A percentile compares a stretch with the other conserved stretches of the same genome.
Evolutionary conservation across 1,140 invertebrate species (phyloP).

Genomic region (Saccostrea echinata): DNA sequence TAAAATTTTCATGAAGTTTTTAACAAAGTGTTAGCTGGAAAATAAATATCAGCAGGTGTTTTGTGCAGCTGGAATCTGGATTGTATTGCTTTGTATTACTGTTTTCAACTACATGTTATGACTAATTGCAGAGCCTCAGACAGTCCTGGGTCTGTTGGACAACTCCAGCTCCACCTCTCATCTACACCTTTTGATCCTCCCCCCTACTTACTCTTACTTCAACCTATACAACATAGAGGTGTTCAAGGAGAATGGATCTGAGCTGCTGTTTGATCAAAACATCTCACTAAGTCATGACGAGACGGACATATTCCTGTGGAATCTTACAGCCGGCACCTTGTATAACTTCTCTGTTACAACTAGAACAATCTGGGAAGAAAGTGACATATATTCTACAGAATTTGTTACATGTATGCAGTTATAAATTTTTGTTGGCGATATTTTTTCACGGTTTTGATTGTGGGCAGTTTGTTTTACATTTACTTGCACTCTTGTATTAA

Average conservation of each 20-base stretch:
- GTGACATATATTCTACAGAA: too few relatives aligned
- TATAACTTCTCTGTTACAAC: conserved; percentile 52
- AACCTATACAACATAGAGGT: conserved; percentile 54
- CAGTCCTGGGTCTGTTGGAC: conserved; percentile 55
- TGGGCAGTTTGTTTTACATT: neutral
- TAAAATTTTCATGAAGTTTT: too few relatives aligned
- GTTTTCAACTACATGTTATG: neutral
- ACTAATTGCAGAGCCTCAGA: conserved; percentile 61
- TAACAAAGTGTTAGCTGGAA: too few relatives aligned
- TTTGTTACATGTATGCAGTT: too few relatives aligned
- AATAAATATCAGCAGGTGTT: too few relatives aligned
- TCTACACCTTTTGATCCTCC: conserved; percentile 52
- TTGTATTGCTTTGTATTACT: too few relatives aligned
- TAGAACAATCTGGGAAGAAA: conserved; percentile 50
- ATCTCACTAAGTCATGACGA: conserved; percentile 13
- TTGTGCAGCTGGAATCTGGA: too few relatives aligned
- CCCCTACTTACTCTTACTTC: conserved; percentile 55
- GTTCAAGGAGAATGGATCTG: conserved; percentile 38
- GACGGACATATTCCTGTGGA: conserved; percentile 44
- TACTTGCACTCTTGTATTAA: neutral
- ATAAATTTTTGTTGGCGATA: neutral
- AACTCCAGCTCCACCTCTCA: conserved; percentile 55
- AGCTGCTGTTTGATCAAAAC: conserved; percentile 1
- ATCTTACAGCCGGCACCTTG: conserved; percentile 50
- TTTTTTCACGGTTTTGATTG: neutral